Evolutionary conservation across 2,797 vertebrate species (phyloP).

Genomic region (Chiroxiphia lanceolata): DNA sequence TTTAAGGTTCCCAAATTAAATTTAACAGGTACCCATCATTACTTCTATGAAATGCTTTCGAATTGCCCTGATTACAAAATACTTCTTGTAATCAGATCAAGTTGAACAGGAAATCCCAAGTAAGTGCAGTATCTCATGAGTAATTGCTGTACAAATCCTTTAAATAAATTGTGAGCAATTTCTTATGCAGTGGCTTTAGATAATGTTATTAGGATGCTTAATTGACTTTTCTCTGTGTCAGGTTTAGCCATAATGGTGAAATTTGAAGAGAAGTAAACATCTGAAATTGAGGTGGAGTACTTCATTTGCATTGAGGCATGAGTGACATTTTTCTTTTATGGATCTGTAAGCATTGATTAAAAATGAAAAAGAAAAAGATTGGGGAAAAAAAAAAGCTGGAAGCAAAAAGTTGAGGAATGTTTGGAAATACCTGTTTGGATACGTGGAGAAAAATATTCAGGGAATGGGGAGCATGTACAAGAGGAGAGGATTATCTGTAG

Average conservation of each 20-base stretch:
- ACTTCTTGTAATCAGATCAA: conserved; percentile 53
- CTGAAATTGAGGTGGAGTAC: not conserved
- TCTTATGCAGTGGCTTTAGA: conserved; percentile 10
- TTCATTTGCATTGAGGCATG: not conserved
- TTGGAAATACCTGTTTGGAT: not conserved
- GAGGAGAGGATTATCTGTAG: not conserved
- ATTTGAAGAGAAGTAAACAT: not conserved
- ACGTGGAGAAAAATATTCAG: not conserved
- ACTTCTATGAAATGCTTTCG: conserved; percentile 30
- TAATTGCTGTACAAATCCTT: conserved; percentile 37
- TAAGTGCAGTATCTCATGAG: not conserved
- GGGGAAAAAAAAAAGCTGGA: not conserved
- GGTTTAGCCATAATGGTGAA: not conserved
- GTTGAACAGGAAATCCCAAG: conserved; percentile 44
- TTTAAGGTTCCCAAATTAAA: conserved; percentile 2
- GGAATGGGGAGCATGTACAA: not conserved
- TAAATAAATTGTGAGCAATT: conserved; percentile 35
- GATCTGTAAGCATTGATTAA: not conserved
- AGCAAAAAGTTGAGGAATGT: not conserved
- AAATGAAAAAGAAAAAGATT: not conserved
- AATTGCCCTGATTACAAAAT: conserved; percentile 34
- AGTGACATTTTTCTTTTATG: not conserved
- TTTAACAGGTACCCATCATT: not conserved
- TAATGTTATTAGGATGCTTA: conserved; percentile 38
- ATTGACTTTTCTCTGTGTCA: conserved; percentile 5